Conservation (phyloP, 2,888 invertebrate species). For the Aethes cnicana region DNA sequence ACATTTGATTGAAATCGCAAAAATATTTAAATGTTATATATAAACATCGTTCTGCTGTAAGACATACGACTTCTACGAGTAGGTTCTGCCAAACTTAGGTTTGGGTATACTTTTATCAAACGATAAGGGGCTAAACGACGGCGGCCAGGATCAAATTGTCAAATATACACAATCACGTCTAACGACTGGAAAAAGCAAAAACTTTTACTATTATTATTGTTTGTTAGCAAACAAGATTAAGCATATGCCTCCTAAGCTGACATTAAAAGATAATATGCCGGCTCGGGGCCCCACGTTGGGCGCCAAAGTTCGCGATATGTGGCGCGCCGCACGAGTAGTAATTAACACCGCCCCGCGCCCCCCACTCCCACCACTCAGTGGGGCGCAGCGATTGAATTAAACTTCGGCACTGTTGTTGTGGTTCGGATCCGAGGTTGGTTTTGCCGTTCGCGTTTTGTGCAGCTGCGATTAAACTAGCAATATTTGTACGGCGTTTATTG, state of each 20-base stretch:
- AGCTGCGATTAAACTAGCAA: slow-evolving; percentile 76
- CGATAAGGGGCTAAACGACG: too few relatives aligned
- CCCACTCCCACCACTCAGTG: slow-evolving; percentile 53
- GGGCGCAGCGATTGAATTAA: slow-evolving; percentile 80
- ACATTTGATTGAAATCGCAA: slow-evolving; percentile 70
- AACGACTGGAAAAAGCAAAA: slow-evolving; percentile 23
- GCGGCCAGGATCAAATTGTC: neutral
- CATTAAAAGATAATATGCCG: slow-evolving; percentile 71
- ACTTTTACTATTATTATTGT: slow-evolving; percentile 52
- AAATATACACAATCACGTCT: neutral
- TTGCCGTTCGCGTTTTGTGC: slow-evolving; percentile 73
- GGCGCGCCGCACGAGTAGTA: slow-evolving; percentile 78
- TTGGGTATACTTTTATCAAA: too few relatives aligned
- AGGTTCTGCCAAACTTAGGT: too few relatives aligned
- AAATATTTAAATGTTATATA: slow-evolving; percentile 53
- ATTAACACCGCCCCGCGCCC: slow-evolving; percentile 68
- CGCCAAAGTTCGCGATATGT: slow-evolving; percentile 79
- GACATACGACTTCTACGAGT: too few relatives aligned
- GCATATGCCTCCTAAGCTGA: slow-evolving; percentile 51
- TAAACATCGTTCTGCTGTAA: too few relatives aligned
- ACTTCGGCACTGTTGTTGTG: slow-evolving; percentile 78
- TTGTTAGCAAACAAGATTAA: slow-evolving; percentile 55
- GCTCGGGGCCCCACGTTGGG: slow-evolving; percentile 58
- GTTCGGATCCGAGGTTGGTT: slow-evolving; percentile 74
- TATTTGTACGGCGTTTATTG: slow-evolving; percentile 73